Base-by-base conservation (phyloP, 2,797 vertebrate species). In the Psittacula derbiana region DNA sequence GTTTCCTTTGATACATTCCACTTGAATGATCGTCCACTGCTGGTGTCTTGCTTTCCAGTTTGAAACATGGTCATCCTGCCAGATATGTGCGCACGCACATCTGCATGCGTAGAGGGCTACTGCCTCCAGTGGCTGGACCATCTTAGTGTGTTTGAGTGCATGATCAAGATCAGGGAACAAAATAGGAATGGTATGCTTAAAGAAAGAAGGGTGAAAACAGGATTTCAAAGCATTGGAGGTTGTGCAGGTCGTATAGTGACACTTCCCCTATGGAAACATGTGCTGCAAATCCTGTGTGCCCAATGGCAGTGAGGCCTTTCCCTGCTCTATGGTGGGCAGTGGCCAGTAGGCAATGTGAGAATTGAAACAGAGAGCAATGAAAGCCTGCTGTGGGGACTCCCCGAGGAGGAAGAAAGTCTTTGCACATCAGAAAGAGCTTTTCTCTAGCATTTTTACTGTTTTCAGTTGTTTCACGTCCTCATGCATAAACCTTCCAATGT, bases 291-390 rank as follows among this genome's bases (percentile, higher is more conserved):
- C 44, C 44, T 40, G 36, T 0, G 0, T 78, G 43, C 30, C 14
- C 0, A 0, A 10, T 11, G 47, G 41, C 0, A 0, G 1, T 53
- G 67, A 67, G 40, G 47, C 67, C 33, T 74, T 73, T 61, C 52
- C 20, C 20, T 28, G 41, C 25, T 36, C 36, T 7, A 0, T 2
- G 11, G 55, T 41, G 47, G 46, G 66, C 36, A 46, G 38, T 5
- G 12, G 80, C 41, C 66, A 61, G 62, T 17, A 24, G 50, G 41
- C 19, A 58, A 4, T 13, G 15, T 21, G 40, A 2, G 18, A 76
- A 57, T 31, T 24, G 19, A 43, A 38, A 53, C 16, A 25, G 43
- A 57, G 44, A 57, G 9, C 25, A 52, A 8, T 3, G 7, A 66
- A 36, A 86, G 28, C 53, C 36, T 47, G 16, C 36, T 55, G n/a